Evolutionary conservation across 2,888 invertebrate species (phyloP).

Genomic region (Trachelus iudaicus): DNA sequence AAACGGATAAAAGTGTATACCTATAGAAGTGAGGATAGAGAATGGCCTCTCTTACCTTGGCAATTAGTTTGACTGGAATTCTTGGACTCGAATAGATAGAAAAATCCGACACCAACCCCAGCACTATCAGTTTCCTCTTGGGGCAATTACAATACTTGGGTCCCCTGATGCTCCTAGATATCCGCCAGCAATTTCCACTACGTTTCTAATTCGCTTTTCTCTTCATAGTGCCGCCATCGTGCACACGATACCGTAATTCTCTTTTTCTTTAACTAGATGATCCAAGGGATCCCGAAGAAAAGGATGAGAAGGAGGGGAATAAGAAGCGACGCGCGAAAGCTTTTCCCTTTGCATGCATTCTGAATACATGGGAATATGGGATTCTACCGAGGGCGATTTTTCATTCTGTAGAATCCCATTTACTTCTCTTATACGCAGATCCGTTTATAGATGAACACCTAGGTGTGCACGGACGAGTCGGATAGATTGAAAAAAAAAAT

Average conservation of each 20-base stretch:
- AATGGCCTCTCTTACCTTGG: neutral
- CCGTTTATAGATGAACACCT: neutral
- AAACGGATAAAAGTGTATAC: neutral
- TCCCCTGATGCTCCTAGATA: neutral
- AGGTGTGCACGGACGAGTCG: neutral
- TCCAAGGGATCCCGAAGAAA: neutral
- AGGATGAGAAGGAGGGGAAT: neutral
- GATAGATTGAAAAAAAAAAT: neutral
- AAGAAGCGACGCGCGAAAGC: neutral
- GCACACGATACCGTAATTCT: neutral
- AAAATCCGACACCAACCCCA: neutral
- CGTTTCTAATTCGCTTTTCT: neutral
- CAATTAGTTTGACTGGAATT: neutral
- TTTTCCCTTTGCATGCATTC: neutral
- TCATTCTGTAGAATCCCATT: neutral
- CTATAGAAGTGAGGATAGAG: neutral
- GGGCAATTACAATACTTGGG: neutral
- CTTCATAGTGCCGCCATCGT: neutral
- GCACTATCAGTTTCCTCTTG: neutral
- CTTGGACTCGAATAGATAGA: neutral
- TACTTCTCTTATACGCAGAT: neutral
- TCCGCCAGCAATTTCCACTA: neutral
- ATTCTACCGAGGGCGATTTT: neutral
- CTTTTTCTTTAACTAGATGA: neutral
- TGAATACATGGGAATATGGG: neutral